These are phyloP conservation scores for Yasuhikotakia modesta DNA, from an alignment of 2,797 vertebrate species.

Conservation along the genomic window DNA sequence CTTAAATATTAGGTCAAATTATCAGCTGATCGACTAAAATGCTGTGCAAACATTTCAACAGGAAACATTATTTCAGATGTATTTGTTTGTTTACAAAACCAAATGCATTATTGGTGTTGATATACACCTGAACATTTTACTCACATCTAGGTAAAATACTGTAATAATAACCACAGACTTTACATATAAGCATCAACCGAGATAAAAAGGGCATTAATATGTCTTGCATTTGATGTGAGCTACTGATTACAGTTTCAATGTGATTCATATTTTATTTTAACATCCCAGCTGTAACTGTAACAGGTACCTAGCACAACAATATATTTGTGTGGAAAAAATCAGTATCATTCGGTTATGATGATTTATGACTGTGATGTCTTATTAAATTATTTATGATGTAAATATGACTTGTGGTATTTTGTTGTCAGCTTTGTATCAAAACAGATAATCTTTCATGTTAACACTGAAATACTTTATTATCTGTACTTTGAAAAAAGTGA, in stretches of 20 bases:
- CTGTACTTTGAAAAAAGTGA: neutral
- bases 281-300: neutral
- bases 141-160: neutral
- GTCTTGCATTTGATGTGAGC: neutral
- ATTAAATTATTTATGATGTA: constrained; percentile 56
- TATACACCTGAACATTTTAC: neutral
- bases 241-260: neutral
- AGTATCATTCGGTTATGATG: neutral
- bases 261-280: neutral
- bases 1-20: neutral
- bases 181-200: neutral
- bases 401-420: constrained; percentile 36
- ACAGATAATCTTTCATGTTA: neutral
- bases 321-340: constrained; percentile 15
- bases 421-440: constrained; percentile 11
- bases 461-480: neutral
- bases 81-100: neutral
- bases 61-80: constrained; percentile 32
- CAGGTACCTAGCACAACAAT: constrained; percentile 33
- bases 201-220: neutral
- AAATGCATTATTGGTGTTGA: neutral
- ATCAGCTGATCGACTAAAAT: neutral
- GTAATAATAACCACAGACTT: neutral
- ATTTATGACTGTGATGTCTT: constrained; percentile 37
- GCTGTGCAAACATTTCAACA: neutral